Evolutionary conservation across 2,888 invertebrate species (phyloP).

Genomic region (Schizotus pectinicornis): DNA sequence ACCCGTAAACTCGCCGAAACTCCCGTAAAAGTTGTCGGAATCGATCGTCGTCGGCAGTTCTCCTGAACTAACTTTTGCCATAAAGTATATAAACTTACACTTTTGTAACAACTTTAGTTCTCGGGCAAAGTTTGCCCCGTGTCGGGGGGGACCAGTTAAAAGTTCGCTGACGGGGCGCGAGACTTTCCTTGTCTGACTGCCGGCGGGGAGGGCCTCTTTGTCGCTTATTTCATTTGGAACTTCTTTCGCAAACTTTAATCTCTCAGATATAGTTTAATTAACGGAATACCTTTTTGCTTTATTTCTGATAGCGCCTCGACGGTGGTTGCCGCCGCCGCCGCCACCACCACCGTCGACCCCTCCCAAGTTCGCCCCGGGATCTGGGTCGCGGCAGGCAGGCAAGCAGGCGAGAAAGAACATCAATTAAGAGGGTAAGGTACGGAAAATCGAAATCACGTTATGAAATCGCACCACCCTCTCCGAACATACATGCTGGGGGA

Average conservation of each 20-base stretch:
- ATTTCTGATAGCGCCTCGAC: conserved; percentile 32
- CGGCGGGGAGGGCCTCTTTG: conserved; percentile 37
- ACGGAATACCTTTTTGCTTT: conserved; percentile 49
- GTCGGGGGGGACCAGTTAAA: conserved; percentile 55
- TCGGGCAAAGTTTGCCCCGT: conserved; percentile 52
- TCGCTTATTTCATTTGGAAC: conserved; percentile 46
- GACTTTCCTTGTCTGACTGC: conserved; percentile 43
- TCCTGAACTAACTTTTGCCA: conserved; percentile 59
- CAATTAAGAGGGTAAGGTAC: conserved; percentile 4
- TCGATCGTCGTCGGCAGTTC: conserved; percentile 40
- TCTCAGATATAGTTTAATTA: conserved; percentile 52
- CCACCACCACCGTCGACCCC: not conserved
- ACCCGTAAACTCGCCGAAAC: conserved; percentile 25
- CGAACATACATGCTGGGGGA: too few species aligned
- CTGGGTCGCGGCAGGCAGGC: not conserved
- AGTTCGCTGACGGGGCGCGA: conserved; percentile 47
- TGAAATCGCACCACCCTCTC: too few species aligned
- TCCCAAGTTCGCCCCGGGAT: conserved; percentile 8
- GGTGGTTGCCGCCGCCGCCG: not conserved
- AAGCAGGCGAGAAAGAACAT: not conserved
- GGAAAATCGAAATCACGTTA: too few species aligned
- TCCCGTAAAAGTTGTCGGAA: conserved; percentile 30
- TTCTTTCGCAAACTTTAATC: conserved; percentile 51
- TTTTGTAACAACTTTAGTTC: conserved; percentile 61
- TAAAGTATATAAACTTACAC: conserved; percentile 61